These are phyloP conservation scores for Epizoanthus ramosus DNA, from an alignment of 92 coral and sea anemone species.

Conservation along the genomic window DNA sequence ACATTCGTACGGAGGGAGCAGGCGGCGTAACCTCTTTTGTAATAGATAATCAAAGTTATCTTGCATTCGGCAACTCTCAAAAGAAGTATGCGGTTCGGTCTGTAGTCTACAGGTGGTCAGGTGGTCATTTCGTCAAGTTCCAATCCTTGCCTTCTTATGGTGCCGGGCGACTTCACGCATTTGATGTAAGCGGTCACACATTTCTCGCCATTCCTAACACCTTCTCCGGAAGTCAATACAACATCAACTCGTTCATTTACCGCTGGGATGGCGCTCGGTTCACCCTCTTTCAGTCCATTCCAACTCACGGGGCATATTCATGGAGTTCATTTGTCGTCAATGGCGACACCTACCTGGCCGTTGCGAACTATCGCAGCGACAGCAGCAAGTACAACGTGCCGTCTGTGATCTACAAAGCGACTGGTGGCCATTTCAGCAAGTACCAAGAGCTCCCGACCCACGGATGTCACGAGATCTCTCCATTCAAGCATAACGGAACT, in stretches of 20 bases:
- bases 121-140: constrained; percentile 12
- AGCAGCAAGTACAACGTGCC: too few relatives aligned
- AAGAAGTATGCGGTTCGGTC: not conserved
- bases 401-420: constrained; percentile 28
- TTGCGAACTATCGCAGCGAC: constrained; percentile 11
- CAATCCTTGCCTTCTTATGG: constrained; percentile 7
- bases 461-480: not conserved
- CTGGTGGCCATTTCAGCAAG: constrained; percentile 20
- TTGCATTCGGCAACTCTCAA: too few relatives aligned
- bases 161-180: not conserved
- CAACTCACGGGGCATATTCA: not conserved
- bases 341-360: constrained; percentile 9
- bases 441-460: constrained; percentile 12
- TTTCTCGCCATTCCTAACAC: constrained; percentile 13
- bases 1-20: too few relatives aligned
- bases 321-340: not conserved
- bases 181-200: constrained; percentile 12
- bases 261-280: constrained; percentile 16
- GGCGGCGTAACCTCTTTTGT: too few relatives aligned
- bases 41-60: not conserved
- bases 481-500: constrained; percentile 2
- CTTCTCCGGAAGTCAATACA: constrained; percentile 22
- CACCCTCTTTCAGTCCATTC: constrained; percentile 25
- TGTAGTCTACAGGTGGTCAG: constrained; percentile 25
- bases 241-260: constrained; percentile 21